Conservation (phyloP, 2,113 vertebrate species). For the Tursiops truncatus region DNA sequence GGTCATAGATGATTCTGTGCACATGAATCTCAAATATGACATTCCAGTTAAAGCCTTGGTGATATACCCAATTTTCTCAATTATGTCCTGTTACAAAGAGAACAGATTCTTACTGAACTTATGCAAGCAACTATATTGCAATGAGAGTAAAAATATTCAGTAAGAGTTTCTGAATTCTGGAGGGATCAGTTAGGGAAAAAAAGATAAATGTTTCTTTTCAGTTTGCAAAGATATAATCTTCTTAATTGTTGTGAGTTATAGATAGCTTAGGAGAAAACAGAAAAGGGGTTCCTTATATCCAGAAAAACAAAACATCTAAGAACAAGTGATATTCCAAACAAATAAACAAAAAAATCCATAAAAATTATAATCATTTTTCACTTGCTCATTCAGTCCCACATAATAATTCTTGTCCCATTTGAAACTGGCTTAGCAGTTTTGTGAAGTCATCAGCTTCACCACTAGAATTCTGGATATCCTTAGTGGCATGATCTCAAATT, state of each 20-base stretch:
- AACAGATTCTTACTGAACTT: neutral
- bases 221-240: neutral
- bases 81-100: neutral
- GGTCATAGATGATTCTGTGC: neutral
- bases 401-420: neutral
- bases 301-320: neutral
- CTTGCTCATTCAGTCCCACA: neutral
- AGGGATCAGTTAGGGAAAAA: neutral
- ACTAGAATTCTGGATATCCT: neutral
- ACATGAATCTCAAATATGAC: slow-evolving; percentile 1
- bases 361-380: neutral
- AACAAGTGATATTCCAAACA: neutral
- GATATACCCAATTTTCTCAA: neutral
- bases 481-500: neutral
- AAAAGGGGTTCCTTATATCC: neutral
- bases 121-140: neutral
- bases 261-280: neutral
- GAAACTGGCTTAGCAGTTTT: neutral
- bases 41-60: slow-evolving; percentile 13
- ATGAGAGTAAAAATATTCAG: neutral
- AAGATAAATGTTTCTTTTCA: slow-evolving; percentile 39
- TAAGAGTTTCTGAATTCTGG: neutral
- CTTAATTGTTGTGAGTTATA: neutral
- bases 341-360: neutral
- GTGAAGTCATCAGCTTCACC: neutral